phyloP scores from a whole-genome alignment of 2,888 invertebrate species.

The Oscheius sp. region DNA sequence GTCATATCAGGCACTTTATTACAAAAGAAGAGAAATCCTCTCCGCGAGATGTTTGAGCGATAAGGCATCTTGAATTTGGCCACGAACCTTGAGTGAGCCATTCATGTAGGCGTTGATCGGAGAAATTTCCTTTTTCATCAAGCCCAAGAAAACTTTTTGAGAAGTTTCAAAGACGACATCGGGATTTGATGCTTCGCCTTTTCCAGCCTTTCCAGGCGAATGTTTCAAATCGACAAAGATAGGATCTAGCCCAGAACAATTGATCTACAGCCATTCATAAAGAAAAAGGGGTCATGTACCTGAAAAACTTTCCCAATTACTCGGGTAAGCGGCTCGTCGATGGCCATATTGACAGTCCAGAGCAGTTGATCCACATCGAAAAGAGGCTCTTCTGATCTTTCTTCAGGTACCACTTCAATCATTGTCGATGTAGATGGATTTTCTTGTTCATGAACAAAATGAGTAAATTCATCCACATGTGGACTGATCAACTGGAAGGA shows the following conservation, averaged over 20 bases:
- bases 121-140: slow-evolving; percentile 42
- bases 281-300: too few relatives aligned
- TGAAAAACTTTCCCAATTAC: slow-evolving; percentile 44
- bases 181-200: slow-evolving; percentile 41
- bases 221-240: slow-evolving; percentile 53
- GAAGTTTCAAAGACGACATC: slow-evolving; percentile 46
- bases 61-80: slow-evolving; percentile 60
- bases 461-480: slow-evolving; percentile 25
- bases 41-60: slow-evolving; percentile 61
- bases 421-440: neutral
- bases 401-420: neutral
- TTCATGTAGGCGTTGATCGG: slow-evolving; percentile 63
- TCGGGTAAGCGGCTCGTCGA: slow-evolving; percentile 48
- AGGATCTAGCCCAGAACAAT: slow-evolving; percentile 43
- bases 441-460: slow-evolving; percentile 24
- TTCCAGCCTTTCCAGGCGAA: slow-evolving; percentile 40
- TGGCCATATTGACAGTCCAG: slow-evolving; percentile 48
- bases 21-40: slow-evolving; percentile 39
- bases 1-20: neutral
- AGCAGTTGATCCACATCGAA: slow-evolving; percentile 54
- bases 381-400: neutral
- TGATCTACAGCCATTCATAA: too few relatives aligned
- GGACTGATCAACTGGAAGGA: slow-evolving; percentile 18
- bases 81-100: slow-evolving; percentile 56
- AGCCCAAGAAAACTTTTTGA: slow-evolving; percentile 32